Conservation (phyloP, 2,797 vertebrate species). For the Amniataba percoides region DNA sequence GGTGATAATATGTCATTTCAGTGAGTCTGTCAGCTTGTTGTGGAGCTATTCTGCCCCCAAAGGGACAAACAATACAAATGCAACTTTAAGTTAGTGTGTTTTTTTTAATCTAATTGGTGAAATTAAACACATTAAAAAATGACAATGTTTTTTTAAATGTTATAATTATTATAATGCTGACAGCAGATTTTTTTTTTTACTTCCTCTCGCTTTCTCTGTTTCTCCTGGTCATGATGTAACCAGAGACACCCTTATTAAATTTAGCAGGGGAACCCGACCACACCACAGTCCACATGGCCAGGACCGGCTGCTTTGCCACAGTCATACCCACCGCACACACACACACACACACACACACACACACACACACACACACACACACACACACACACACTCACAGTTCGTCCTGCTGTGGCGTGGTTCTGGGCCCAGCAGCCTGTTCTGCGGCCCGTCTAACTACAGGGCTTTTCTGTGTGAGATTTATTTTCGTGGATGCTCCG, state of each 20-base stretch:
- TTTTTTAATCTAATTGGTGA: not conserved
- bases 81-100: not conserved
- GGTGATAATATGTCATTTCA: too few relatives aligned
- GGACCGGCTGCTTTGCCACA: conserved; percentile 50
- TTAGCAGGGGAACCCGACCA: conserved; percentile 73
- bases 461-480: conserved; percentile 77
- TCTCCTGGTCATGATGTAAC: conserved; percentile 70
- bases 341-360: conserved; percentile 13
- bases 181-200: conserved; percentile 6
- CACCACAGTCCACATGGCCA: conserved; percentile 61
- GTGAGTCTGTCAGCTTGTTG: not conserved
- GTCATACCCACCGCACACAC: conserved; percentile 12
- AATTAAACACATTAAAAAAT: conserved; percentile 11
- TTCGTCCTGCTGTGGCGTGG: conserved; percentile 61
- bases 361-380: conserved; percentile 21
- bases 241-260: conserved; percentile 76
- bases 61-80: not conserved
- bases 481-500: conserved; percentile 76
- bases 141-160: conserved; percentile 29
- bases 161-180: conserved; percentile 18
- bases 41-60: not conserved
- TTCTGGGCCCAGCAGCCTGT: conserved; percentile 66
- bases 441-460: conserved; percentile 73
- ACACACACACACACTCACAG: conserved; percentile 18
- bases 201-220: conserved; percentile 34